Percentiles rank a stretch among this genome's conserved stretches.
Conservation (phyloP, 2,888 invertebrate species). For the Hipparchia semele region DNA sequence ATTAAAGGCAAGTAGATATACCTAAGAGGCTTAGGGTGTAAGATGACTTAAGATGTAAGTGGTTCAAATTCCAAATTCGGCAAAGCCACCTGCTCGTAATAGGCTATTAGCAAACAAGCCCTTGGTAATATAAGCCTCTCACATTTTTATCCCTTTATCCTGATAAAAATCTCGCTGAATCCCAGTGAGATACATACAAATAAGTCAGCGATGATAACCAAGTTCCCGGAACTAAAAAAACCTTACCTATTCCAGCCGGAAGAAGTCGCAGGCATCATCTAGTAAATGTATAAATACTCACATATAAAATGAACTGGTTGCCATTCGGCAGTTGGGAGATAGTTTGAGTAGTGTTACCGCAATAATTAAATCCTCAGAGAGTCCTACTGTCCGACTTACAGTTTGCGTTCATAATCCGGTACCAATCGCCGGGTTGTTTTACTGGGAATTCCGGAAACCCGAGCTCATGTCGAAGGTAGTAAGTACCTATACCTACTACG, state of each 20-base stretch:
- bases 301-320: too few species aligned
- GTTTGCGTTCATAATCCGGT: background rate
- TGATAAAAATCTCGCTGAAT: background rate
- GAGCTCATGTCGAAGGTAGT: background rate
- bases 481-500: too few species aligned
- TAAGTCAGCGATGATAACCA: too few species aligned
- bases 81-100: slow-evolving; percentile 13
- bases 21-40: background rate
- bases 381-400: too few species aligned
- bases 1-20: too few species aligned
- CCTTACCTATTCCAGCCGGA: too few species aligned
- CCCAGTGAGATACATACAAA: too few species aligned
- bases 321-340: too few species aligned
- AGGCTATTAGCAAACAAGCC: slow-evolving; percentile 7
- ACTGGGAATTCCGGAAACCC: background rate
- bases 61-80: slow-evolving; percentile 13
- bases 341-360: too few species aligned
- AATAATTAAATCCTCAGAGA: too few species aligned
- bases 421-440: background rate
- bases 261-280: too few species aligned
- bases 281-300: background rate
- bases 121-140: slow-evolving; percentile 1
- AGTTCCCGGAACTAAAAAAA: too few species aligned
- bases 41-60: slow-evolving; percentile 4
- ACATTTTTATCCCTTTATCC: slow-evolving; percentile 1